These are phyloP conservation scores for Blastobasis adustella DNA, from an alignment of 2,888 invertebrate species.

Conservation along the genomic window DNA sequence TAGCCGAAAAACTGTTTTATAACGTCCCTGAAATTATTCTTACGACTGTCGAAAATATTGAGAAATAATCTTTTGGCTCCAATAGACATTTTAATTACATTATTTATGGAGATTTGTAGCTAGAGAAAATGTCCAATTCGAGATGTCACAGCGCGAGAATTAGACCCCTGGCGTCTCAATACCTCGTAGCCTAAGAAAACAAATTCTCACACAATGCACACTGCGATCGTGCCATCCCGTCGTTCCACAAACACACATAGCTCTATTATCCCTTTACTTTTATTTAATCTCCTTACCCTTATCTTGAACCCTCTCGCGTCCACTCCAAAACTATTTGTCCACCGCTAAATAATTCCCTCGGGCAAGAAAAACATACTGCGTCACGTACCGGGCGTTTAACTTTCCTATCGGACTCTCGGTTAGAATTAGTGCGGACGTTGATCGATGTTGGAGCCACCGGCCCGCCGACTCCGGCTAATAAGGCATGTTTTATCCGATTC, in stretches of 20 bases:
- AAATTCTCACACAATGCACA: too few relatives aligned
- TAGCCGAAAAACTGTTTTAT: too few relatives aligned
- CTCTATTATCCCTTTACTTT: neutral
- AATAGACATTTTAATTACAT: too few relatives aligned
- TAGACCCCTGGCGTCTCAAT: too few relatives aligned
- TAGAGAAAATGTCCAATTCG: too few relatives aligned
- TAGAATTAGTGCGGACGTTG: conserved; percentile 41
- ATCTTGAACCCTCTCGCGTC: conserved; percentile 32
- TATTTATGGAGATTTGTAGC: too few relatives aligned
- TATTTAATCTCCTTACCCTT: conserved; percentile 11
- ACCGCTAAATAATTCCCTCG: conserved; percentile 39
- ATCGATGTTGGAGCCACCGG: conserved; percentile 28
- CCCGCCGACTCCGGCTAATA: conserved; percentile 19
- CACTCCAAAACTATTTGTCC: conserved; percentile 50
- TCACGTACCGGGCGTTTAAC: conserved; percentile 35
- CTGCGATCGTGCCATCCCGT: too few relatives aligned
- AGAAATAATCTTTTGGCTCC: too few relatives aligned
- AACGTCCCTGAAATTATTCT: too few relatives aligned
- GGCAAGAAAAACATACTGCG: conserved; percentile 41
- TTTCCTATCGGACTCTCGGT: conserved; percentile 31
- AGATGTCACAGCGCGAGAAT: too few relatives aligned
- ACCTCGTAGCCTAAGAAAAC: too few relatives aligned
- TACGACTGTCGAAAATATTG: too few relatives aligned
- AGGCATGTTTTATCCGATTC: conserved; percentile 17
- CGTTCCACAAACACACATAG: neutral